Evolutionary conservation across 1,140 invertebrate species (phyloP), one percentile per base, ranked within the genome.

Genomic region (Odontomachus brunneus): DNA sequence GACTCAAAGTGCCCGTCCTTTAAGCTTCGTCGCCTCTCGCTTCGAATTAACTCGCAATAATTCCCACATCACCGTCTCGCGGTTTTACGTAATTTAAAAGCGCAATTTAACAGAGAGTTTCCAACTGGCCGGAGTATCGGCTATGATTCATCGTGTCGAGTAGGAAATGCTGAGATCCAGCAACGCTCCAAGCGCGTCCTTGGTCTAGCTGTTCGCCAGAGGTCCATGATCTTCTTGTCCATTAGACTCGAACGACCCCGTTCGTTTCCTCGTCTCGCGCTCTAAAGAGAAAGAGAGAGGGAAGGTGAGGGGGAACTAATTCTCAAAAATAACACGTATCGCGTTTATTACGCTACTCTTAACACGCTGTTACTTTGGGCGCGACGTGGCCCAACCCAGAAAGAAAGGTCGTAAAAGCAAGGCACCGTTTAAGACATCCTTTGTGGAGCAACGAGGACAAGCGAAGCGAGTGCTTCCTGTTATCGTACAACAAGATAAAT

Each of bases 101-200:
- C 59, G 38, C 55, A 22, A 67, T 67, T 76, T 55, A 55, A 44
- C 63, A 55, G 72, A 19, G 12, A 44, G 44, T 67, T n/a, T 22
- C 17, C 49, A 57, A 12, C 29, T 19, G 75, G 49, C 33, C 49
- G 29, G 51, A 67, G n/a, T 53, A 26, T 65, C 22, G 4, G 17
- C 81, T 62, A 80, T 87, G 86, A 87, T 78, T 87, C 86, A 87
- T 83, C 73, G n/a, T n/a, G 29, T 5, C n/a, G 38, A 12, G 51
- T 57, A 51, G 84, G 83, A 83, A 87, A 75, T 51, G 59, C 59
- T 66, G 53, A 80, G 71, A 71, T 87, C 75, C 14, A n/a, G 63
- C 53, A 71, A 57, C 33, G 14, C 33, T 69, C 24, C 75, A 63
- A 67, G 63, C 12, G 33, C 60, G 82, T 81, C 85, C 86, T 88